Evolutionary conservation across 2,888 invertebrate species (phyloP), one percentile per base, ranked within the genome.

Genomic region (Odiellus spinosus): DNA sequence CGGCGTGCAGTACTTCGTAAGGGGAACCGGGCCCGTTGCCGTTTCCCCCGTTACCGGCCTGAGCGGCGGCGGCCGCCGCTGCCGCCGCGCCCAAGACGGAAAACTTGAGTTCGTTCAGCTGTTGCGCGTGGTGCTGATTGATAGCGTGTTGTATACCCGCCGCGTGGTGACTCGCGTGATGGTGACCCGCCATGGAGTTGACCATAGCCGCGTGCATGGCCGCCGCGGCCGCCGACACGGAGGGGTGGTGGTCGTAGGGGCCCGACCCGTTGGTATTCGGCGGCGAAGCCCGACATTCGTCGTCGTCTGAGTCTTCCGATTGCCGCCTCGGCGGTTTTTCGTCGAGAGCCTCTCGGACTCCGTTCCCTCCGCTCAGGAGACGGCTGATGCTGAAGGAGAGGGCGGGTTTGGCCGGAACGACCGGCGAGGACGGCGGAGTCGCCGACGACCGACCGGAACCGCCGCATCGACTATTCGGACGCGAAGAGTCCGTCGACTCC

Each of bases 371-470:
- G n/a, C 55, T 79, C 57, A 78, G 78, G 59, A 83, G 71, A 60
- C 82, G 75, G 33, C 82, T 82, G 73, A 83, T 83, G 67, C 82
- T 82, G 69, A 83, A 83, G 48, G 82, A 80, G 57, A 83, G 41
- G 21, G 49, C 46, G 2, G 53, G 51, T 40, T 47, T 47, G 5
- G 26, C 26, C 4, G 49, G 15, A 12, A 20, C 45, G 4, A 45
- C 40, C 2, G 46, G 51, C 26, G 26, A 26, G 26, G 26, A 26
- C 8, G 26, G 26, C 26, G 26, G 26, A 4, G 26, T 26, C 8
- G 26, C 26, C 26, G 26, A 26, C 4, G 26, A 26, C 26, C 26
- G 26, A 26, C 26, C 26, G 26, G 26, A 26, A 6, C 26, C 26
- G 26, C 26, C 26, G 26, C 26, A 26, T 26, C 26, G 26, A 26